A percentile compares a stretch with the other conserved stretches of the same genome.
Evolutionary conservation across 2,797 vertebrate genomes (phyloP).

Genomic region (Chaetophractus vellerosus): DNA sequence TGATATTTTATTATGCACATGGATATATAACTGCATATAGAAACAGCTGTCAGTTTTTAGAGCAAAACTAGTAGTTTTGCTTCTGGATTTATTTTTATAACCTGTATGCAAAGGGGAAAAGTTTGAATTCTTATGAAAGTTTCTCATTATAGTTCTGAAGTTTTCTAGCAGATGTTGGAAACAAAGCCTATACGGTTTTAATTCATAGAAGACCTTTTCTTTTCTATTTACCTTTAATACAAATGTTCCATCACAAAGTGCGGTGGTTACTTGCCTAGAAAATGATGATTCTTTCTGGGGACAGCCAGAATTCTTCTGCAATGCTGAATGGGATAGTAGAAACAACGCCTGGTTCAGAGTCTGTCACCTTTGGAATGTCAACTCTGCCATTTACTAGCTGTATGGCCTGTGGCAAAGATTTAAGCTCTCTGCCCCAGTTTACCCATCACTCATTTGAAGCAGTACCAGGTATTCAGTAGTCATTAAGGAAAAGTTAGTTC

Average conservation of each 20-base stretch:
- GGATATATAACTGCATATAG: background rate
- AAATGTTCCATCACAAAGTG: conserved; percentile 16
- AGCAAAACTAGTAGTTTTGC: conserved; percentile 59
- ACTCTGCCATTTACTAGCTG: background rate
- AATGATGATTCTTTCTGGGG: background rate
- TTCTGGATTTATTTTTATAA: conserved; percentile 60
- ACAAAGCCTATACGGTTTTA: conserved; percentile 11
- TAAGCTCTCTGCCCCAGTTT: background rate
- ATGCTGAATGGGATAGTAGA: background rate
- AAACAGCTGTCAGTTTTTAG: background rate
- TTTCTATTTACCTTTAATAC: background rate
- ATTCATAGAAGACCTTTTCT: background rate
- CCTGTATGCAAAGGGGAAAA: conserved; percentile 71
- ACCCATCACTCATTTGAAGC: background rate
- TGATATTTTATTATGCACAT: conserved; percentile 30
- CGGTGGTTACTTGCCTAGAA: background rate
- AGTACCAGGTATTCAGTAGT: background rate
- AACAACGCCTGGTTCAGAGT: conserved; percentile 14
- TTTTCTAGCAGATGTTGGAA: conserved; percentile 45
- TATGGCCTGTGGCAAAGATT: background rate
- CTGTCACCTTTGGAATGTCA: background rate
- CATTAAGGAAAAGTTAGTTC: background rate
- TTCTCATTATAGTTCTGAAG: conserved; percentile 64
- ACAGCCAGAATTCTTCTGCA: background rate
- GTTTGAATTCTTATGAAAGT: conserved; percentile 85